Conservation (phyloP, 2,113 vertebrate genomes). For the Spea multiplicata region DNA sequence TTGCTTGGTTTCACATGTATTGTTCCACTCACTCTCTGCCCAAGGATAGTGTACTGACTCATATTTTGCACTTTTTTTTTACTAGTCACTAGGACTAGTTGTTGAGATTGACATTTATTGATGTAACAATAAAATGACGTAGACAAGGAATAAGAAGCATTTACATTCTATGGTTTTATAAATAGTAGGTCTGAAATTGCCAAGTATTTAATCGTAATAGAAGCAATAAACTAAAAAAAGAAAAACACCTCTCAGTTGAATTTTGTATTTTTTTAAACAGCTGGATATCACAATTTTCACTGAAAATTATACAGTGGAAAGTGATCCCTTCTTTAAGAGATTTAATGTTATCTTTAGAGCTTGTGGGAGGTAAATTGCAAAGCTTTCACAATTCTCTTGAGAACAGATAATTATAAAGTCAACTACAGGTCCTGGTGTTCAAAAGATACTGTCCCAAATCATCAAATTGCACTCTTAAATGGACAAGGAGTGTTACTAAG, state of each 20-base stretch:
- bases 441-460: slow-evolving; percentile 44
- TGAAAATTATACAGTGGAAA: slow-evolving; percentile 35
- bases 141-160: too few relatives aligned
- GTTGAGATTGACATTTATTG: too few relatives aligned
- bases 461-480: slow-evolving; percentile 48
- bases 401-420: slow-evolving; percentile 48
- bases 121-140: too few relatives aligned
- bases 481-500: slow-evolving; percentile 31
- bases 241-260: slow-evolving; percentile 2
- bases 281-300: slow-evolving; percentile 35
- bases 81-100: too few relatives aligned
- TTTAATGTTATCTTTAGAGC: slow-evolving; percentile 31
- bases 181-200: neutral
- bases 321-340: slow-evolving; percentile 24
- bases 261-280: slow-evolving; percentile 35
- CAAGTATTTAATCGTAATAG: slow-evolving; percentile 19
- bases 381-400: slow-evolving; percentile 44
- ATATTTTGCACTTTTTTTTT: too few relatives aligned
- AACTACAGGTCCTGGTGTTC: slow-evolving; percentile 44
- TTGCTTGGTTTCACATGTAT: too few relatives aligned
- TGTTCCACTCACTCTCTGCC: too few relatives aligned
- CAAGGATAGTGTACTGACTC: too few relatives aligned
- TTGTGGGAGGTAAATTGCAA: slow-evolving; percentile 46
- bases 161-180: too few relatives aligned
- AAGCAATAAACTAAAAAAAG: slow-evolving; percentile 20